Conservation (phyloP, 2,888 invertebrate species). For the Chalcosyrphus nemorum region DNA sequence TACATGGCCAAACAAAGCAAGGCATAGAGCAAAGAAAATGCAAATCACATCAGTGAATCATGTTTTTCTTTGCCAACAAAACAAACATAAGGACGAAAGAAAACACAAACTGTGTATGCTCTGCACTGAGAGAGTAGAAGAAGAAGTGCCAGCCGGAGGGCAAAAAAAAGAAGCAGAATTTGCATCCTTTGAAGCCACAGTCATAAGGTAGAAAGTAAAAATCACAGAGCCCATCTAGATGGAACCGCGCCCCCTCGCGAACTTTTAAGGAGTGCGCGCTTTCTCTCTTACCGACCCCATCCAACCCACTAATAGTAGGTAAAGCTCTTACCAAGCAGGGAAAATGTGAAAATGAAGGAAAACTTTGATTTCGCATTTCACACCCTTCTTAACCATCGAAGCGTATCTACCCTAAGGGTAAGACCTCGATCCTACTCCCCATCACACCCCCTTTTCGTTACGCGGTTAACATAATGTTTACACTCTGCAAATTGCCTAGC, state of each 20-base stretch:
- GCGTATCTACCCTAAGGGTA: slow-evolving; percentile 13
- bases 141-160: slow-evolving; percentile 13
- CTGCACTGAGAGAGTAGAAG: background rate
- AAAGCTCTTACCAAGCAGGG: slow-evolving; percentile 1
- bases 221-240: background rate
- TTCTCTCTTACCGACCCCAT: background rate
- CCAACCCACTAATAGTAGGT: no score
- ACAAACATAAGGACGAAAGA: slow-evolving; percentile 24
- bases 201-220: slow-evolving; percentile 11
- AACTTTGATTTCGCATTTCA: slow-evolving; percentile 58
- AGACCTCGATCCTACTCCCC: background rate
- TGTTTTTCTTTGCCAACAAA: slow-evolving; percentile 51
- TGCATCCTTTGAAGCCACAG: slow-evolving; percentile 45
- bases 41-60: slow-evolving; percentile 59
- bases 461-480: slow-evolving; percentile 78
- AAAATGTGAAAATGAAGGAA: slow-evolving; percentile 34
- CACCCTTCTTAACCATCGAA: slow-evolving; percentile 56
- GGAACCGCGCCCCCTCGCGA: slow-evolving; percentile 13
- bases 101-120: slow-evolving; percentile 15
- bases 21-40: slow-evolving; percentile 26
- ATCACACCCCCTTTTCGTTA: slow-evolving; percentile 18
- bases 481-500: slow-evolving; percentile 79
- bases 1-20: slow-evolving; percentile 2
- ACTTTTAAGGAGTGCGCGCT: slow-evolving; percentile 38
- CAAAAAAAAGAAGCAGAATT: slow-evolving; percentile 7